Conservation (phyloP, 2,888 invertebrate genomes). For the Venustoraphidia nigricollis region DNA sequence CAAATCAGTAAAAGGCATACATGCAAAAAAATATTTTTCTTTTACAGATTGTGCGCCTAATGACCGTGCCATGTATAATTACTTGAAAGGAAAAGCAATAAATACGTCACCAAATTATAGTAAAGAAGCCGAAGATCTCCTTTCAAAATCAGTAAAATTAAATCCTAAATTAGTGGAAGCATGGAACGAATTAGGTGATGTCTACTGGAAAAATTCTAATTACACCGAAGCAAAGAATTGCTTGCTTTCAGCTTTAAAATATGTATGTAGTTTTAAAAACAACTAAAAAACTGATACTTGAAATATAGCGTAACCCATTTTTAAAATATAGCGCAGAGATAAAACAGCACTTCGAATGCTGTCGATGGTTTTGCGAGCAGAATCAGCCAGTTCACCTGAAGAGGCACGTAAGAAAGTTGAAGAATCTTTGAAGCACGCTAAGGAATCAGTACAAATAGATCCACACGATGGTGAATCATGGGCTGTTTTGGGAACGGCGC, state of each 20-base stretch:
- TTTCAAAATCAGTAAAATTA: constrained; percentile 72
- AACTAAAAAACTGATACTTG: constrained; percentile 1
- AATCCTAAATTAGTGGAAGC: constrained; percentile 66
- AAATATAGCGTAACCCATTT: constrained; percentile 7
- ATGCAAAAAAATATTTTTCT: constrained; percentile 11
- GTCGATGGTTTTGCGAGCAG: constrained; percentile 66
- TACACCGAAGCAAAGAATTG: constrained; percentile 66
- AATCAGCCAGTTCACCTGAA: constrained; percentile 30
- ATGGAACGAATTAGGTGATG: constrained; percentile 82
- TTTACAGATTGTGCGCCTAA: constrained; percentile 24
- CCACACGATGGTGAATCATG: constrained; percentile 68
- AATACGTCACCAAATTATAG: constrained; percentile 55
- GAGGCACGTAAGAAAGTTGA: constrained; percentile 45
- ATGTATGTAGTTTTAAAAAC: constrained; percentile 31
- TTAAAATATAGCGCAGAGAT: constrained; percentile 44
- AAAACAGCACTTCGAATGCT: constrained; percentile 62
- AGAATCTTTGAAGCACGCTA: constrained; percentile 60
- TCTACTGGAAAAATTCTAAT: constrained; percentile 77
- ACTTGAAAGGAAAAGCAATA: constrained; percentile 56
- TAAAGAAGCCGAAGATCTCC: constrained; percentile 51
- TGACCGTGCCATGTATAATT: constrained; percentile 43
- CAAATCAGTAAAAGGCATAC: constrained; percentile 10
- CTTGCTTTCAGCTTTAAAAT: constrained; percentile 60
- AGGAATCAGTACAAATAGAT: constrained; percentile 67
- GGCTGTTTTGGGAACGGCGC: constrained; percentile 73